Conservation (phyloP, 2,797 vertebrate species). For the Bryconaethiops microstoma region DNA sequence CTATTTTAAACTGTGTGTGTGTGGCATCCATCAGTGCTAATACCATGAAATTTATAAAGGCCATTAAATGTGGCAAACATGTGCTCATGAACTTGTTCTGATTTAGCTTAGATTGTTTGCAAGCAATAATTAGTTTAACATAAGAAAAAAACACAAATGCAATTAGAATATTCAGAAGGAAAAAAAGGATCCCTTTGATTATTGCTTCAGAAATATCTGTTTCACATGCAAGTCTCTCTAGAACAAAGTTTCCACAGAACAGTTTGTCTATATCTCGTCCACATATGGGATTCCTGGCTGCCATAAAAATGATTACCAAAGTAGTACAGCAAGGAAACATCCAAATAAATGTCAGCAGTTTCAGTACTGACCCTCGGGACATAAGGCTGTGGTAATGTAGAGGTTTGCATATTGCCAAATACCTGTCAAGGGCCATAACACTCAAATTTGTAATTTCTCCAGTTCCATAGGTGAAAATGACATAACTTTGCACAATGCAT, state of each 20-base stretch:
- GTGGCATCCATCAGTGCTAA: conserved; percentile 1
- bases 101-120: conserved; percentile 34
- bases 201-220: not conserved
- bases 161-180: not conserved
- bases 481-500: conserved; percentile 20
- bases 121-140: conserved; percentile 27
- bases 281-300: conserved; percentile 11
- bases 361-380: conserved; percentile 7
- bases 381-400: conserved; percentile 31
- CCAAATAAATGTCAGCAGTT: conserved; percentile 30
- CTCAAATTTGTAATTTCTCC: conserved; percentile 33
- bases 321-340: conserved; percentile 7
- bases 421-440: conserved; percentile 36
- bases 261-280: conserved; percentile 17
- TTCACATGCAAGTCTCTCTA: conserved; percentile 18
- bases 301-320: conserved; percentile 5
- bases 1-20: conserved; percentile 26
- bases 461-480: not conserved
- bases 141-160: conserved; percentile 35
- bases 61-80: conserved; percentile 31
- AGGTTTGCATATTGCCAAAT: conserved; percentile 25
- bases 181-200: conserved; percentile 2
- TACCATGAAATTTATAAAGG: conserved; percentile 17
- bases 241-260: conserved; percentile 4
- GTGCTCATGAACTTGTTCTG: conserved; percentile 38